A percentile compares a stretch with the other conserved stretches of the same genome.
Evolutionary conservation across 2,113 vertebrate genomes (phyloP).

Genomic region (Microcebus tavaratra): DNA sequence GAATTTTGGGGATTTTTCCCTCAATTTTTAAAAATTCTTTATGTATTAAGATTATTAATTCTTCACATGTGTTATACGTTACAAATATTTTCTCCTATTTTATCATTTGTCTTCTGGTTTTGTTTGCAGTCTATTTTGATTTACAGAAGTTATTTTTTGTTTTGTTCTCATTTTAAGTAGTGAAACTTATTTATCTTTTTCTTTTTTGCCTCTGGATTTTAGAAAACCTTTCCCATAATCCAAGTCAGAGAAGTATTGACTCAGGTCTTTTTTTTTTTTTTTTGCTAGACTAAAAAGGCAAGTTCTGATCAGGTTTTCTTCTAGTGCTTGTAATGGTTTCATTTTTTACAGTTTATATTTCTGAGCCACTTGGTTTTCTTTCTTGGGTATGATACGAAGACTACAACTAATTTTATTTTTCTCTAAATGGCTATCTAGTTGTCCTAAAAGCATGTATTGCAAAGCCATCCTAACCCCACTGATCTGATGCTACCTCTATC

Average conservation of each 20-base stretch:
- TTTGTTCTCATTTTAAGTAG: neutral
- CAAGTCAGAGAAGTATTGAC: neutral
- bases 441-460: neutral
- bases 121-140: neutral
- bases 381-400: neutral
- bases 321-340: neutral
- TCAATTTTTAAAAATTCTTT: neutral
- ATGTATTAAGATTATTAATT: neutral
- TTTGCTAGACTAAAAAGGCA: too few species aligned
- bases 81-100: constrained; percentile 7
- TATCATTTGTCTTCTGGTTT: neutral
- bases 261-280: neutral
- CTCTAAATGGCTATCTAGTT: neutral
- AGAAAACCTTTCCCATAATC: neutral
- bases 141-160: neutral
- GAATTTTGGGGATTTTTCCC: neutral
- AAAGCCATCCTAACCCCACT: neutral
- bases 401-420: neutral
- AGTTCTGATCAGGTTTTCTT: neutral
- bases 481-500: neutral
- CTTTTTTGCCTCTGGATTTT: neutral
- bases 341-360: neutral
- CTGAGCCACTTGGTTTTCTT: neutral
- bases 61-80: neutral
- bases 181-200: neutral